Evolutionary conservation across 1,140 invertebrate species (phyloP), one percentile per base, ranked within the genome.

Genomic region (Aphaenogaster ashmeadi): DNA sequence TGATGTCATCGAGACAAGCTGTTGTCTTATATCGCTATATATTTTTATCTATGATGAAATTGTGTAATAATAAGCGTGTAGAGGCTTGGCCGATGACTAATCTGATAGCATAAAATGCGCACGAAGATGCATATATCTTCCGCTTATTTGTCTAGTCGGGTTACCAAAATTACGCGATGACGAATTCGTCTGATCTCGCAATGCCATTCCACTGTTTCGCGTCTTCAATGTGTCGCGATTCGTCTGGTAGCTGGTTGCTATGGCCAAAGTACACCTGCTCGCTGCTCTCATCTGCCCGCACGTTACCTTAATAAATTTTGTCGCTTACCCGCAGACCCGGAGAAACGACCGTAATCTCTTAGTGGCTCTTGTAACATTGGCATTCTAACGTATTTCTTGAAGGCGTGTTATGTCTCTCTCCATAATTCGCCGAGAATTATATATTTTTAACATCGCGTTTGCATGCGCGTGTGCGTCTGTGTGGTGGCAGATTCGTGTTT

Each of bases 251-350:
- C 71, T 66, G 36, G 80, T 67, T 52, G 83, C 62, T 88, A 66
- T 60, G 69, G 41, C 69, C 80, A 50, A 84, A 41, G 15, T 38
- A 84, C 90, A 91, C 90, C 90, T 91, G 90, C 89, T 75, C 44
- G 54, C 38, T 9, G 33, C 67, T 79, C 56, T 44, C 69, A 62
- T 79, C 66, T 54, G 67, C 15, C n/a, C 58, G 71, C 74, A 77
- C 50, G 77, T 86, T 86, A 85, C 72, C 81, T 88, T 89, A 89
- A 93, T 91, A 89, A 92, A 93, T 93, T 91, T 92, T 87, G 87
- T 90, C 88, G 85, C 86, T 79, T 83, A 79, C 69, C 74, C 85
- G 87, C 87, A 80, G 78, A 72, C 69, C 33, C 81, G 33, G 36
- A 41, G 54, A 84, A 75, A 84, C 33, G 38, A 66, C 62, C 38